Conservation (phyloP, 2,113 vertebrate species). For the Pongo abelii region DNA sequence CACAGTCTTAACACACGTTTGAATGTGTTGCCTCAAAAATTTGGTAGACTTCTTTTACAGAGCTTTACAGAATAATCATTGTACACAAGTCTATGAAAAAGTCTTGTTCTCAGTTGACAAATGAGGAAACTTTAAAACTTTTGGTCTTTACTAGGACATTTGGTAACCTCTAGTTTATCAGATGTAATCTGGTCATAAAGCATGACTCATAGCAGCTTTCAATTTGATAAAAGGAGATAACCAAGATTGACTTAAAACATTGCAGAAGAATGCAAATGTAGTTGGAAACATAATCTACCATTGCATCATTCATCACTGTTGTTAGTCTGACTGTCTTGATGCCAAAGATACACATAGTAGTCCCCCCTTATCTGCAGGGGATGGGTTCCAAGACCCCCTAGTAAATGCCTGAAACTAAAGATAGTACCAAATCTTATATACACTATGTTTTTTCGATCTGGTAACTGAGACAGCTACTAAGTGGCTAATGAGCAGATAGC, state of each 20-base stretch:
- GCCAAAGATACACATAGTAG: background rate
- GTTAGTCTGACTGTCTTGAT: background rate
- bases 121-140: background rate
- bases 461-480: background rate
- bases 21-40: constrained; percentile 5
- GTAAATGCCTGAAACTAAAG: background rate
- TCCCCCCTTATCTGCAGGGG: background rate
- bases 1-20: background rate
- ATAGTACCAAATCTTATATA: background rate
- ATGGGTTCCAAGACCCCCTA: background rate
- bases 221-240: background rate
- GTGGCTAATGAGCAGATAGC: background rate
- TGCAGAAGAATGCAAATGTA: background rate
- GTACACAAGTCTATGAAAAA: background rate
- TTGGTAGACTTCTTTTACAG: background rate
- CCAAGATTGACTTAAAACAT: background rate
- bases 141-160: background rate
- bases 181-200: background rate
- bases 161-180: background rate
- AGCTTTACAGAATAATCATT: background rate
- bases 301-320: background rate
- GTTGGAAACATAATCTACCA: background rate
- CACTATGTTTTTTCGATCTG: background rate
- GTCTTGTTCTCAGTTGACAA: background rate
- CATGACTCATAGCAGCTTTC: background rate